Conservation (phyloP, 2,888 invertebrate species). For the Meliscaeva auricollis region DNA sequence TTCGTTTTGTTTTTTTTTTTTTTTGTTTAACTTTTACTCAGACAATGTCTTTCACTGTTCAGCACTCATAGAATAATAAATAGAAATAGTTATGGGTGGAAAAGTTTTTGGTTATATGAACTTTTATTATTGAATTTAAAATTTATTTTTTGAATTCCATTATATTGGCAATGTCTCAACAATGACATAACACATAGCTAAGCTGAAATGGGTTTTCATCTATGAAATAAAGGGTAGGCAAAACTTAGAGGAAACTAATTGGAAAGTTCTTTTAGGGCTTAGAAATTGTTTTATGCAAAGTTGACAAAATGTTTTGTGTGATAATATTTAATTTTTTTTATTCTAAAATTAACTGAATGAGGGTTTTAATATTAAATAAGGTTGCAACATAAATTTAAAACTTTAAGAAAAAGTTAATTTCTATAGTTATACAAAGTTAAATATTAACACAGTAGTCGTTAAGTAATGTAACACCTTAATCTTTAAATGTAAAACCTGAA, state of each 20-base stretch:
- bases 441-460: too few relatives aligned
- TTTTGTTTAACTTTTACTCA: conserved; percentile 2
- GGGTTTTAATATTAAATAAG: too few relatives aligned
- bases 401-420: too few relatives aligned
- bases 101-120: conserved; percentile 28
- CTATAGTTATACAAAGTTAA: too few relatives aligned
- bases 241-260: not conserved
- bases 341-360: too few relatives aligned
- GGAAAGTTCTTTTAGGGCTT: not conserved
- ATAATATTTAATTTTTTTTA: not conserved
- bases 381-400: too few relatives aligned
- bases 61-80: not conserved
- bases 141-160: conserved; percentile 30
- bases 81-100: conserved; percentile 15
- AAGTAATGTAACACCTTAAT: too few relatives aligned
- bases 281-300: not conserved
- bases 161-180: conserved; percentile 26
- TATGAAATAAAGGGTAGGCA: not conserved
- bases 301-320: not conserved
- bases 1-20: conserved; percentile 4
- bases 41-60: conserved; percentile 11
- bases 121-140: conserved; percentile 47
- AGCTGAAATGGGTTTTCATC: not conserved
- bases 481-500: too few relatives aligned
- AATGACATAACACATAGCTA: not conserved